These are phyloP conservation scores for Fissipunctia ypsillon DNA, from an alignment of 2,888 invertebrate species.

Conservation along the genomic window DNA sequence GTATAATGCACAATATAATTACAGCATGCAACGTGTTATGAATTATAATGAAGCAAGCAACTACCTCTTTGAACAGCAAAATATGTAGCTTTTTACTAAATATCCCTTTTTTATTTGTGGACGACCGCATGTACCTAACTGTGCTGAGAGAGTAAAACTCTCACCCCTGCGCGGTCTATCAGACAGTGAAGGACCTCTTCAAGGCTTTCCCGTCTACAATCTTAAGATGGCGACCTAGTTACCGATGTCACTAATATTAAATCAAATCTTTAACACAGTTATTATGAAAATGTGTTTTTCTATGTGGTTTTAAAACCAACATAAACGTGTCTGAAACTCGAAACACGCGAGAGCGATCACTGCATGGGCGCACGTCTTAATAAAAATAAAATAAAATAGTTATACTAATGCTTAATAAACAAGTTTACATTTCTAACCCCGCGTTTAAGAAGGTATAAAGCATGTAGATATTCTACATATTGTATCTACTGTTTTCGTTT, in stretches of 20 bases:
- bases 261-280: not conserved
- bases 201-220: constrained; percentile 1
- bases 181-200: constrained; percentile 32
- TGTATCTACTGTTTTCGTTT: not conserved
- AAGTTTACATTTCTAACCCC: not conserved
- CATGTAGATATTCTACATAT: not conserved
- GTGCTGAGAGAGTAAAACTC: not conserved
- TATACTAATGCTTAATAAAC: not conserved
- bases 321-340: too few relatives aligned
- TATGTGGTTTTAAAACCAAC: not conserved
- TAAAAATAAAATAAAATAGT: not conserved
- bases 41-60: constrained; percentile 1
- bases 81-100: not conserved
- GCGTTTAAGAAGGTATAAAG: not conserved
- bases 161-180: constrained; percentile 8
- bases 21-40: not conserved
- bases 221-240: constrained; percentile 25
- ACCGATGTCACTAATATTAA: not conserved
- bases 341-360: too few relatives aligned
- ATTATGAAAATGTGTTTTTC: not conserved
- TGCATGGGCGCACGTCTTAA: too few relatives aligned
- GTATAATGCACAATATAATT: not conserved
- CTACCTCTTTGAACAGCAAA: not conserved
- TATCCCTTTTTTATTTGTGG: not conserved
- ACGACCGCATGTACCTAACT: not conserved